Evolutionary conservation across 2,888 invertebrate genomes (phyloP).

Genomic region (Nezara viridula): DNA sequence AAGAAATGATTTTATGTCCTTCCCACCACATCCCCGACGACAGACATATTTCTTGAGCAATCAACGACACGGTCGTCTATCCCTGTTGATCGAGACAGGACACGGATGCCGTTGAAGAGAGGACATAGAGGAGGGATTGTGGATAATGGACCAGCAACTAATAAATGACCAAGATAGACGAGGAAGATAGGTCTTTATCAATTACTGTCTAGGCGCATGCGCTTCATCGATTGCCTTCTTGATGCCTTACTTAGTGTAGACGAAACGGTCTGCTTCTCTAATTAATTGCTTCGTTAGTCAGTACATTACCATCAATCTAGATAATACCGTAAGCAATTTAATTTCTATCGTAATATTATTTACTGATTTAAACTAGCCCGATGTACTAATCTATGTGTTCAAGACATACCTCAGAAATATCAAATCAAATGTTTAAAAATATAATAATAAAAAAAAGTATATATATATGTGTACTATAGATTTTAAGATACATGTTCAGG

Average conservation of each 20-base stretch:
- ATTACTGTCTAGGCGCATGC: conserved; percentile 28
- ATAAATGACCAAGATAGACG: conserved; percentile 19
- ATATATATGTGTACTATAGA: too few species aligned
- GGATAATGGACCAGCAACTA: conserved; percentile 7
- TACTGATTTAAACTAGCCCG: neutral
- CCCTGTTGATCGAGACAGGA: conserved; percentile 6
- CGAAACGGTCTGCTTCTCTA: neutral
- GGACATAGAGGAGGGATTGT: conserved; percentile 10
- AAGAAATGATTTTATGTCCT: too few species aligned
- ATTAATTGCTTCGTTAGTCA: neutral
- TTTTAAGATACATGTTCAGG: too few species aligned
- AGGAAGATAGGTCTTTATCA: neutral
- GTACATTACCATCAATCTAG: neutral
- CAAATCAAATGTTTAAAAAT: too few species aligned
- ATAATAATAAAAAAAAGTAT: too few species aligned
- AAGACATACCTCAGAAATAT: too few species aligned
- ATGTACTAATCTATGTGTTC: too few species aligned
- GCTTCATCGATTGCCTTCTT: neutral
- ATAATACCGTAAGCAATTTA: neutral
- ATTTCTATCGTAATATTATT: neutral
- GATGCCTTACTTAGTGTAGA: neutral
- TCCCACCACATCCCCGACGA: neutral
- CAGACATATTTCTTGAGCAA: conserved; percentile 10
- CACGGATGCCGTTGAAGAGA: conserved; percentile 27
- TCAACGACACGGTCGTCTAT: neutral